Percentiles rank a stretch among this genome's conserved stretches.
phyloP scores from a whole-genome alignment of 2,888 invertebrate species.

The Lagria hirta region DNA sequence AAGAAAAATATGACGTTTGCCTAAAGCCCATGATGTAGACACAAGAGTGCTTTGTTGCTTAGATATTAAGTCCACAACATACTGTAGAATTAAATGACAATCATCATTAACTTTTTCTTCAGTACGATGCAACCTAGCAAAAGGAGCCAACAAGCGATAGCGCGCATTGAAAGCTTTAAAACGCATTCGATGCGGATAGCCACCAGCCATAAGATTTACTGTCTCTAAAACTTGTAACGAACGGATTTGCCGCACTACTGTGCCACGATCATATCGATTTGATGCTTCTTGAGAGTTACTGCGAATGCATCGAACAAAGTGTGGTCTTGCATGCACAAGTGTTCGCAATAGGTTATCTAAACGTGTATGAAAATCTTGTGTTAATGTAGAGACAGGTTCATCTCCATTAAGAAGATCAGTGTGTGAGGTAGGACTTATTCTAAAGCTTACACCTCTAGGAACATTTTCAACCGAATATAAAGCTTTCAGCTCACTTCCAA shows the following conservation, averaged over 20 bases:
- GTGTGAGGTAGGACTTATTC: conserved; percentile 87
- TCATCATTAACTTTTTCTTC: conserved; percentile 74
- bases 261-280: conserved; percentile 80
- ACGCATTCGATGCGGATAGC: conserved; percentile 92
- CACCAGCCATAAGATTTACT: conserved; percentile 92
- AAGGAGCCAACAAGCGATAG: conserved; percentile 83
- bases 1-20: conserved; percentile 90
- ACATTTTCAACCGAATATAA: conserved; percentile 73
- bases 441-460: conserved; percentile 77
- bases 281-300: conserved; percentile 81
- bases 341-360: conserved; percentile 90
- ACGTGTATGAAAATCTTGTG: conserved; percentile 93
- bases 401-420: conserved; percentile 80
- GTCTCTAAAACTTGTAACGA: conserved; percentile 88
- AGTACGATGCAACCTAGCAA: conserved; percentile 64
- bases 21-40: conserved; percentile 85
- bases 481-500: conserved; percentile 87
- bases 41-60: conserved; percentile 61
- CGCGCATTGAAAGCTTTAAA: conserved; percentile 89
- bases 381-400: conserved; percentile 84
- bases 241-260: conserved; percentile 85
- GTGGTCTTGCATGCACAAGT: conserved; percentile 88
- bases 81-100: conserved; percentile 73
- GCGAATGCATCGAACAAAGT: conserved; percentile 91
- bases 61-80: conserved; percentile 63